Conservation (phyloP, 2,113 vertebrate genomes). For the Aviceda subcristata region DNA sequence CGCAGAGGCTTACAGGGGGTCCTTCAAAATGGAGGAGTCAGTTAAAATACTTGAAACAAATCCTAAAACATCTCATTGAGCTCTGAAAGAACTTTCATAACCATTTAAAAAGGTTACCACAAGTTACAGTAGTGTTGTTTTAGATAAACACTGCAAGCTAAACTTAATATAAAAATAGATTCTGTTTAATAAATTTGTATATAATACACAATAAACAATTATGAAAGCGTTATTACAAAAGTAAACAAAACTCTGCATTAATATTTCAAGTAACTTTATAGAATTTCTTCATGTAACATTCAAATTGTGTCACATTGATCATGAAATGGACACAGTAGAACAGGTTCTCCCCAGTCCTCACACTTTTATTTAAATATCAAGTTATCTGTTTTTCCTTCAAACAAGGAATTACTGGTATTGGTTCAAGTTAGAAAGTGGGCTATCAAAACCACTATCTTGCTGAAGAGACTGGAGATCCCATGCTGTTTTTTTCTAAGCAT, state of each 20-base stretch:
- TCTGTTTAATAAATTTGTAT: constrained; percentile 24
- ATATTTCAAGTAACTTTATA: constrained; percentile 25
- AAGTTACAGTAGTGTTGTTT: constrained; percentile 47
- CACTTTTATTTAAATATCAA: constrained; percentile 6
- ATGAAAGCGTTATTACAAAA: constrained; percentile 13
- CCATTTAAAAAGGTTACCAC: neutral
- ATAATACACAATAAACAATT: constrained; percentile 12
- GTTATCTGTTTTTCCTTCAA: neutral
- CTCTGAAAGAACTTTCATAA: neutral
- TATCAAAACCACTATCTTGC: constrained; percentile 84
- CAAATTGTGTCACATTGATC: neutral
- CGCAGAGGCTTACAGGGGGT: neutral
- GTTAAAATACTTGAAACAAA: constrained; percentile 5
- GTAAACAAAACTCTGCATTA: neutral
- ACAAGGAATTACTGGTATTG: neutral
- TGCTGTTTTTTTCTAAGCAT: neutral
- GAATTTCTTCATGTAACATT: neutral
- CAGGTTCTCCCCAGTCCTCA: neutral
- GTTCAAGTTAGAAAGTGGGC: constrained; percentile 61
- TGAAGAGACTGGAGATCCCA: constrained; percentile 55
- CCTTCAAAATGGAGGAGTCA: neutral
- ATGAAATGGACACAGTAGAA: neutral
- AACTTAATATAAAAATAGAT: constrained; percentile 71
- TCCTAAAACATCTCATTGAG: neutral
- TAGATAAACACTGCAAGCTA: constrained; percentile 35